Evolutionary conservation across 2,888 invertebrate genomes (phyloP), one percentile per base, ranked within the genome.

Genomic region (Lingula anatina): DNA sequence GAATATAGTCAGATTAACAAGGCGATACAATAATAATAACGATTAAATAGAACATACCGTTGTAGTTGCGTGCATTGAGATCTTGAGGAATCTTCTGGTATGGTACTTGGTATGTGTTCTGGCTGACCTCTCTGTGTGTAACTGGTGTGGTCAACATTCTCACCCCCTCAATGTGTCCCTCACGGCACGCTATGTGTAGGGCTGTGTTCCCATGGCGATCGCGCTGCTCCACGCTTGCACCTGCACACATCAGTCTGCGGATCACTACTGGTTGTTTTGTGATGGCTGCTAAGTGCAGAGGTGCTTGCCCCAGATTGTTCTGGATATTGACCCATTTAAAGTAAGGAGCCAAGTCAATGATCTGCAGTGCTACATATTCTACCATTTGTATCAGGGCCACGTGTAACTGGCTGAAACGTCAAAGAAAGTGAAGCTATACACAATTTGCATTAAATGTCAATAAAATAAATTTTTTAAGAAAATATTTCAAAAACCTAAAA

Each of bases 261-360:
- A 86, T 85, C 42, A 93, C 83, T 40, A 83, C 81, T 35, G 86
- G 81, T 72, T 91, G 88, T 9, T 84, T 82, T 36, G 87, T 88
- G 59, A 89, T 79, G 1, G 89, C 89, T 0, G 93, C 90, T 54
- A 93, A 79, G 78, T 94, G 93, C n/a, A 94, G 78, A 0, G 92
- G 86, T 1, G 91, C 87, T 76, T 81, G 73, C 4, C 85, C 84
- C 49, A 84, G 82, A 77, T 90, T 86, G 77, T 94, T 94, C 46
- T 84, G 82, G 35, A 89, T 84, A 74, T 92, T 87, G 39, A 94
- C 79, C 52, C 87, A 82, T 43, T 84, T 83, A 46, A 86, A 86
- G 77, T 87, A 84, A 31, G 90, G 89, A 52, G 88, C 87, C 71
- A 87, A 81, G 55, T 84, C 83, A 64, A 92, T 87, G 44, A 93